phyloP scores from a whole-genome alignment of 2,797 vertebrate species.

The Hybognathus amarus region DNA sequence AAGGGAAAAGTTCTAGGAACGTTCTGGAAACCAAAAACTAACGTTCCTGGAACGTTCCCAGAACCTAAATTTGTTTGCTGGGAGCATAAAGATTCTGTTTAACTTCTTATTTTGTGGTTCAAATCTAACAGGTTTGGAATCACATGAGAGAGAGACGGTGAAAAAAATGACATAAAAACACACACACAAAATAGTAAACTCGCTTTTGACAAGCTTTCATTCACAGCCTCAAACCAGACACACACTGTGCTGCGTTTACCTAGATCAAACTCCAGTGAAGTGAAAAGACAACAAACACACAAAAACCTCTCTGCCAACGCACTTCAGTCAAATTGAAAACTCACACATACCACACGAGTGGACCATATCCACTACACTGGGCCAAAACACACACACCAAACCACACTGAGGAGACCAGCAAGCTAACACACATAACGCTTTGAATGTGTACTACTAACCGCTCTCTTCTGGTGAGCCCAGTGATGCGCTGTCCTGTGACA shows the following conservation, averaged over 20 bases:
- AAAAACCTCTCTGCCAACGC: constrained; percentile 19
- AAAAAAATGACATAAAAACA: background rate
- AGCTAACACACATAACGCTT: background rate
- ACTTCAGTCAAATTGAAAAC: constrained; percentile 36
- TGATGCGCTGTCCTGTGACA: constrained; percentile 94
- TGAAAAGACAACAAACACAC: constrained; percentile 31
- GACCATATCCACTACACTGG: background rate
- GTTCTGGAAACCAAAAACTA: too few species aligned
- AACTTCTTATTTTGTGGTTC: background rate
- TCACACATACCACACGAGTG: constrained; percentile 29
- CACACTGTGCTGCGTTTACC: background rate
- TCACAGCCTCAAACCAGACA: background rate
- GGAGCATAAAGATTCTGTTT: too few species aligned
- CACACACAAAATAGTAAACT: background rate
- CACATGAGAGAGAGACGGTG: background rate
- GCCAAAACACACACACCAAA: constrained; percentile 36
- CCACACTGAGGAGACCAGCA: constrained; percentile 13
- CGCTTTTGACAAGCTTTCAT: background rate
- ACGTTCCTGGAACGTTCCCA: too few species aligned
- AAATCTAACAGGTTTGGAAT: background rate
- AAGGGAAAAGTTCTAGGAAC: too few species aligned
- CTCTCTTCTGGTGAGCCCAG: constrained; percentile 88
- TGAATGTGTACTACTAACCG: constrained; percentile 74
- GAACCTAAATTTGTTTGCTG: too few species aligned
- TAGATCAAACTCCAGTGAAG: constrained; percentile 30